Evolutionary conservation across 92 coral and sea anemone genomes (phyloP).

Genomic region (Hydrozoanthus gracilis): DNA sequence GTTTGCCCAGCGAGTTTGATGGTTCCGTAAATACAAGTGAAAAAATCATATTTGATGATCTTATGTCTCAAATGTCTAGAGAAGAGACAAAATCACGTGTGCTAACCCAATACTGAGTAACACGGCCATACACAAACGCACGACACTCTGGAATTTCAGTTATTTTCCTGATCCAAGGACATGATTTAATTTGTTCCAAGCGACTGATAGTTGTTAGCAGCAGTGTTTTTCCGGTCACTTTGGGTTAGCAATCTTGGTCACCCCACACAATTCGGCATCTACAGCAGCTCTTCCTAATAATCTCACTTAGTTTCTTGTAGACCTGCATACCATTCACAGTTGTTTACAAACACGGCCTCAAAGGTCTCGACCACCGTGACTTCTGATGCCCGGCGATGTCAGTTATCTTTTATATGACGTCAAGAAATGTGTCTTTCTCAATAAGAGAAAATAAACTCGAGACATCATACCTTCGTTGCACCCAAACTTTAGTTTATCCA

Average conservation of each 20-base stretch:
- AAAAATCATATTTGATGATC: slow-evolving; percentile 25
- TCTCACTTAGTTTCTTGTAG: not conserved
- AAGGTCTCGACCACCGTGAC: not conserved
- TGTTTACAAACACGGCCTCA: not conserved
- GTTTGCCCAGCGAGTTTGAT: slow-evolving; percentile 1
- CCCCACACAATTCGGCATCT: not conserved
- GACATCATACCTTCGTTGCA: too few relatives aligned
- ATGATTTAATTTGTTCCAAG: not conserved
- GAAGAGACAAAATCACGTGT: not conserved
- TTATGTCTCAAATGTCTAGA: slow-evolving; percentile 17
- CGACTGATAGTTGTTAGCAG: slow-evolving; percentile 15
- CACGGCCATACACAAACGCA: slow-evolving; percentile 17
- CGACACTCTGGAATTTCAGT: slow-evolving; percentile 5
- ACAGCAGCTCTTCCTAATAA: not conserved
- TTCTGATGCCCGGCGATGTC: too few relatives aligned
- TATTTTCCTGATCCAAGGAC: slow-evolving; percentile 18
- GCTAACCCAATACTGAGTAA: not conserved
- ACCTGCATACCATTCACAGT: not conserved
- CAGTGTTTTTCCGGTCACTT: slow-evolving; percentile 10
- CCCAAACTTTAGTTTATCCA: too few relatives aligned
- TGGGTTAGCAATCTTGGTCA: not conserved
- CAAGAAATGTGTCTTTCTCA: too few relatives aligned
- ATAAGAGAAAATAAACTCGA: too few relatives aligned
- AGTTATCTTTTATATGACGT: too few relatives aligned
- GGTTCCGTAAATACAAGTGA: slow-evolving; percentile 11